Evolutionary conservation across 2,113 vertebrate genomes (phyloP).

Genomic region (Lasiurus cinereus): DNA sequence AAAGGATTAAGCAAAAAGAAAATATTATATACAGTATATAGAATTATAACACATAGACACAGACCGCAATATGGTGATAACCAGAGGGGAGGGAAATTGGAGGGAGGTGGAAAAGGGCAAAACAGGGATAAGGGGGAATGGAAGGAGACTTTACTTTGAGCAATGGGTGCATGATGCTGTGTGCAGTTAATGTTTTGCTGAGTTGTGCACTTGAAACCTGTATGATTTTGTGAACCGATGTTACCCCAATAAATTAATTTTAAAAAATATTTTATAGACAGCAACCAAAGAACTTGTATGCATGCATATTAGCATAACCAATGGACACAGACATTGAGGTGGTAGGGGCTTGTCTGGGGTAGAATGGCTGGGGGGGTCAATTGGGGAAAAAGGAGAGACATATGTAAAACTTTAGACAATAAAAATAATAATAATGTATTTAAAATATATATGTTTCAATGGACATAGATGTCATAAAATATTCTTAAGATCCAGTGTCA

Average conservation of each 20-base stretch:
- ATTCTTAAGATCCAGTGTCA: conserved; percentile 7
- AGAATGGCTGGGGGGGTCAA: too few species aligned
- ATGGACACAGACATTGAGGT: too few species aligned
- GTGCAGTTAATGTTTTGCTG: background rate
- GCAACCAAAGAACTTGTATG: too few species aligned
- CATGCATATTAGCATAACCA: too few species aligned
- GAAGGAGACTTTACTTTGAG: background rate
- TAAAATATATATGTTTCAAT: conserved; percentile 3
- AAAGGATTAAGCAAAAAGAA: background rate
- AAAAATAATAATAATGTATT: background rate
- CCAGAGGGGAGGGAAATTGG: background rate
- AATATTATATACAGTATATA: background rate
- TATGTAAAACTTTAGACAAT: too few species aligned
- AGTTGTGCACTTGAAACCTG: background rate
- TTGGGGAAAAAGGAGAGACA: too few species aligned
- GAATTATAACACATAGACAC: background rate
- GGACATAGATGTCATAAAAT: background rate
- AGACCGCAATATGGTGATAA: background rate
- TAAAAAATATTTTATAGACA: too few species aligned
- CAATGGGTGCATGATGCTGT: background rate
- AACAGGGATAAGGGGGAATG: background rate
- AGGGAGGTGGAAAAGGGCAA: background rate
- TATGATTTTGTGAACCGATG: background rate
- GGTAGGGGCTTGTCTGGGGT: too few species aligned
- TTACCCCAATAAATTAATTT: background rate